Base-by-base conservation (phyloP, 2,113 vertebrate species). In the Eidolon helvum region DNA sequence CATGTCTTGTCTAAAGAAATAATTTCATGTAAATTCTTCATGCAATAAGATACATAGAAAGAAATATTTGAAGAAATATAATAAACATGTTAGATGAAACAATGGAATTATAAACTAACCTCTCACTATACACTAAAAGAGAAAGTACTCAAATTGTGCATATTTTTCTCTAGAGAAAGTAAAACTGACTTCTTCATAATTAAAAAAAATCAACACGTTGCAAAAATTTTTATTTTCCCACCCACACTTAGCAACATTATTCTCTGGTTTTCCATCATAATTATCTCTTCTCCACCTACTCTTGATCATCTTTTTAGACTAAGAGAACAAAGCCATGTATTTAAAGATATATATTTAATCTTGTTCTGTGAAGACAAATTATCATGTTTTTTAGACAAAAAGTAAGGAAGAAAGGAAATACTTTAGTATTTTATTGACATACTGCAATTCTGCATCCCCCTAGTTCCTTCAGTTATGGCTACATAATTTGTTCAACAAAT, bases 31-130 rank as follows among this genome's bases (percentile, higher is more conserved):
- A 92, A 92, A 82, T 65, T 94, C 12, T 92, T 66, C 19, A 50
- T 30, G 19, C 11, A 71, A 45, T 55, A 55, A 80, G 80, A 88
- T 45, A 68, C 19, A 50, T 84, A 89, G 48, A 90, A 91, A 69
- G n/a, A 92, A 55, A 90, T 68, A 79, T 35, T 19, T 91, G 48
- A 87, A 95, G 53, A 97, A 92, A 87, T 85, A 90, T 40, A 50
- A 30, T 79, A 66, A 91, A 77, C 40, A 78, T 28, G 72, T 71
- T 72, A 87, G 28, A 66, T 93, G 45, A 65, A 87, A 66, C 22
- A 74, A 75, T 0, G 57, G 18, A 83, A 72, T 48, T 45, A 79
- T 38, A 71, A 95, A 48, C 26, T 28, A 55, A 72, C 55, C 28
- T 87, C 28, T 53, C 19, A 83, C 53, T 80, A 68, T 2, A 80